These are phyloP conservation scores for Dorcus parallelipipedus DNA, from an alignment of 2,888 invertebrate genomes.

Conservation along the genomic window DNA sequence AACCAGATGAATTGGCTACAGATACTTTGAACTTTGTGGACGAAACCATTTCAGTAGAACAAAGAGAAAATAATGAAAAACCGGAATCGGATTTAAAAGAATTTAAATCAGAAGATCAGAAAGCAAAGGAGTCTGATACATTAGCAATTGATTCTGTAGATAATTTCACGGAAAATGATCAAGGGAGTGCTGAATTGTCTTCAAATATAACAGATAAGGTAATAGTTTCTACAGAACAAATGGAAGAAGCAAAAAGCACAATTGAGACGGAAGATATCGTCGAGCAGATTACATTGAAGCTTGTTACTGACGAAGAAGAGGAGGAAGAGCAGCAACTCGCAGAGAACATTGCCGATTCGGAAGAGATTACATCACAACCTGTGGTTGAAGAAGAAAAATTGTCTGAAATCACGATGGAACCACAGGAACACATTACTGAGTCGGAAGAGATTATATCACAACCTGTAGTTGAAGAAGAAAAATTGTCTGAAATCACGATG, in stretches of 20 bases:
- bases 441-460: background rate
- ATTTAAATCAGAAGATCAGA: background rate
- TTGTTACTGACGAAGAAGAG: background rate
- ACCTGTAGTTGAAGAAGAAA: background rate
- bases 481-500: background rate
- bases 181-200: too few relatives aligned
- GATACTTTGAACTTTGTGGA: background rate
- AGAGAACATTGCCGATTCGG: background rate
- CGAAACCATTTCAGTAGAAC: background rate
- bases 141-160: background rate
- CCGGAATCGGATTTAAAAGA: background rate
- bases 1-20: background rate
- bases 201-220: too few relatives aligned
- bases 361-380: background rate
- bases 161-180: background rate
- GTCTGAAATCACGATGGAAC: background rate
- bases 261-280: background rate
- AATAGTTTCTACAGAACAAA: background rate
- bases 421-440: slow-evolving; percentile 7
- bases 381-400: background rate
- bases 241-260: background rate
- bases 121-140: background rate
- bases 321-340: too few relatives aligned
- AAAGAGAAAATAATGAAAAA: too few relatives aligned
- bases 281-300: background rate